A percentile compares a stretch with the other conserved stretches of the same genome.
Evolutionary conservation across 2,113 vertebrate species (phyloP).

Genomic region (Microcebus tavaratra): DNA sequence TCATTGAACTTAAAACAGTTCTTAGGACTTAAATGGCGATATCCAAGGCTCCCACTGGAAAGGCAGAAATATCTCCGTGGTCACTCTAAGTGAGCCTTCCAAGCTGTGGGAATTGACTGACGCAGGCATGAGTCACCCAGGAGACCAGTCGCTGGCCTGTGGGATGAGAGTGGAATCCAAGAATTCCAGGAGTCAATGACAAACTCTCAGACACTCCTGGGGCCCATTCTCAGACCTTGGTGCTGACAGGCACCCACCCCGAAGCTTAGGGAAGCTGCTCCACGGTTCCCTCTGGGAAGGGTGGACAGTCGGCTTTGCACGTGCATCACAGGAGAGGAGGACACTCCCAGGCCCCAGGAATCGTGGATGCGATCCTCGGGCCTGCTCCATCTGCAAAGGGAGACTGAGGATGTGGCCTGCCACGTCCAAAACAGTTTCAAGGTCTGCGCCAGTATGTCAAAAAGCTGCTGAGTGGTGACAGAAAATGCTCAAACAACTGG

Average conservation of each 20-base stretch:
- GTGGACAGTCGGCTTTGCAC: background rate
- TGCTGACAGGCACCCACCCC: background rate
- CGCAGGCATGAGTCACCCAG: rapidly evolving
- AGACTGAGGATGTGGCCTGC: background rate
- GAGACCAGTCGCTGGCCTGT: background rate
- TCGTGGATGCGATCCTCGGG: background rate
- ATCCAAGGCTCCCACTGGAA: background rate
- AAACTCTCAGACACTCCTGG: background rate
- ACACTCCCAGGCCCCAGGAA: background rate
- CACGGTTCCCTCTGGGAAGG: background rate
- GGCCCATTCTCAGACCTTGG: background rate
- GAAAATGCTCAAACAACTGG: background rate
- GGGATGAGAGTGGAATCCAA: background rate
- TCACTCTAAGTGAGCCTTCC: background rate
- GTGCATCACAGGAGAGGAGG: background rate
- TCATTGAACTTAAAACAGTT: background rate
- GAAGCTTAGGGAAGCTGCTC: background rate
- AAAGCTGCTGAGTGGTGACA: background rate
- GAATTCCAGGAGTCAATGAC: background rate
- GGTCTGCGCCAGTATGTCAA: background rate
- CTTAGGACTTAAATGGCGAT: background rate
- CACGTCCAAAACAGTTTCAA: background rate
- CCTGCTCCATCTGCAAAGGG: background rate
- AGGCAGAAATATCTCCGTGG: background rate
- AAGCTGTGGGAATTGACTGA: background rate